These are phyloP conservation scores for Plotosus lineatus DNA, from an alignment of 2,113 vertebrate genomes.

Conservation along the genomic window DNA sequence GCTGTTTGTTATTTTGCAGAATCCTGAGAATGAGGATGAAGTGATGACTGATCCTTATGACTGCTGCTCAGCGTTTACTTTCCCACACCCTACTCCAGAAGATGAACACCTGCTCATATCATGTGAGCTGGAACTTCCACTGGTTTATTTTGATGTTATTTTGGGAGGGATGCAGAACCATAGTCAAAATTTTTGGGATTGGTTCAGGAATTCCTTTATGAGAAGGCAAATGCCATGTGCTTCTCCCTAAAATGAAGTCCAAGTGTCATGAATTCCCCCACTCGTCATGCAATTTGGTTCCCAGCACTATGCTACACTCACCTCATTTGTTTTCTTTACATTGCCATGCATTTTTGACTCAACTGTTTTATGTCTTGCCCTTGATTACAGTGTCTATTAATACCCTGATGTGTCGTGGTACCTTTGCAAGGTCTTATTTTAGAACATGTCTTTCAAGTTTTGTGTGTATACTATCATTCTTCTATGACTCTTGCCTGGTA, in stretches of 20 bases:
- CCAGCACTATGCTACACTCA: not conserved
- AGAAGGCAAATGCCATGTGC: not conserved
- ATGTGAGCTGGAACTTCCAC: not conserved
- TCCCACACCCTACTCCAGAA: not conserved
- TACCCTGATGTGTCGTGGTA: not conserved
- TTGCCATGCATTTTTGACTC: not conserved
- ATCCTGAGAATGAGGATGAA: slow-evolving; percentile 25
- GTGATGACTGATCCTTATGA: slow-evolving; percentile 48
- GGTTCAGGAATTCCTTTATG: not conserved
- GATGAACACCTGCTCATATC: slow-evolving; percentile 12
- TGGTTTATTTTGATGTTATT: slow-evolving; percentile 29
- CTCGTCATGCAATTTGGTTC: not conserved
- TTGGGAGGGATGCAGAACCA: not conserved
- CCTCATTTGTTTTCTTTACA: not conserved
- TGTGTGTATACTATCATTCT: not conserved
- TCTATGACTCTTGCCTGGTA: not conserved
- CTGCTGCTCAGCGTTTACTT: slow-evolving; percentile 19
- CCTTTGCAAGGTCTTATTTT: not conserved
- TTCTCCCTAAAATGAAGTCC: not conserved
- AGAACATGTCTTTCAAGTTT: not conserved
- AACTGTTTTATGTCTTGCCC: not conserved
- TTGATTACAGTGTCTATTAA: not conserved
- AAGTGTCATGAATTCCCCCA: not conserved
- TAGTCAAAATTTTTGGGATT: not conserved
- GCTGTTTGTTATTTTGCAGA: slow-evolving; percentile 48